Evolutionary conservation across 2,797 vertebrate genomes (phyloP).

Genomic region (Sebastes taczanowskii): DNA sequence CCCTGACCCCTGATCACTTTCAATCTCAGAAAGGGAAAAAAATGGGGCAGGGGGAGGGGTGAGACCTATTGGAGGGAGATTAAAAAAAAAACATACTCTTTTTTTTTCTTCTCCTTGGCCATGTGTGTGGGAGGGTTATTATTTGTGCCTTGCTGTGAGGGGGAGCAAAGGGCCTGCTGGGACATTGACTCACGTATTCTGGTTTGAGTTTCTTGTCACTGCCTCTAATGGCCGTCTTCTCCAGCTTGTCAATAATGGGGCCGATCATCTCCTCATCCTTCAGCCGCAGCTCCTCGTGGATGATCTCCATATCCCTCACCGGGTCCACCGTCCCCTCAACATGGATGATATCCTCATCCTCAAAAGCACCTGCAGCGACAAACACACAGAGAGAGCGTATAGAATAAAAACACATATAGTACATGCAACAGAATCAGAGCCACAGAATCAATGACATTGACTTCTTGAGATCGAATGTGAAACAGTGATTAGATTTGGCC

Average conservation of each 20-base stretch:
- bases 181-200: slow-evolving; percentile 94
- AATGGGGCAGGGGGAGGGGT: slow-evolving; percentile 70
- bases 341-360: slow-evolving; percentile 97
- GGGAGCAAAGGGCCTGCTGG: slow-evolving; percentile 74
- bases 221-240: slow-evolving; percentile 93
- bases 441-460: slow-evolving; percentile 66
- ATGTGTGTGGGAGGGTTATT: slow-evolving; percentile 81
- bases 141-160: slow-evolving; percentile 77
- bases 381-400: slow-evolving; percentile 25
- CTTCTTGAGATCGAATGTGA: slow-evolving; percentile 44
- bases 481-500: slow-evolving; percentile 53
- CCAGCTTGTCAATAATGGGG: slow-evolving; percentile 95
- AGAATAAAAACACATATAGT: slow-evolving; percentile 15
- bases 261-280: slow-evolving; percentile 94
- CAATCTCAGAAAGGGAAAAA: slow-evolving; percentile 80
- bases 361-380: slow-evolving; percentile 89
- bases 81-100: slow-evolving; percentile 73
- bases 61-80: slow-evolving; percentile 72
- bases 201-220: slow-evolving; percentile 94
- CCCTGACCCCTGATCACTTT: slow-evolving; percentile 84
- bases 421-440: slow-evolving; percentile 30
- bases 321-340: slow-evolving; percentile 95
- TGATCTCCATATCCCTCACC: slow-evolving; percentile 87
- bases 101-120: slow-evolving; percentile 63
- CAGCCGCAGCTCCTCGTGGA: slow-evolving; percentile 91